Conservation (phyloP, 2,888 invertebrate species). For the Ethmia dodecea region DNA sequence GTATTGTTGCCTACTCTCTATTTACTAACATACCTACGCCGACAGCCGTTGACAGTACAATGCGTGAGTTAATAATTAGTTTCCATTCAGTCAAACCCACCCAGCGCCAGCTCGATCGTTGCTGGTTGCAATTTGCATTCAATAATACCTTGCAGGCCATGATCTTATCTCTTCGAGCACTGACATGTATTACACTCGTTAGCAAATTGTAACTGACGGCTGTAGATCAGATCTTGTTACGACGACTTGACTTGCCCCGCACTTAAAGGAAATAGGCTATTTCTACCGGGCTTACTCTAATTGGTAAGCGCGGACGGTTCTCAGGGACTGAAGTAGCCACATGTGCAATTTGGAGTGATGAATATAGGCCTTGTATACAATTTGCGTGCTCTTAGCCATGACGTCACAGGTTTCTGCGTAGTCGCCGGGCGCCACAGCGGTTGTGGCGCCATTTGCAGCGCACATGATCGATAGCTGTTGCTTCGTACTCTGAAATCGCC, state of each 20-base stretch:
- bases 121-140: constrained; percentile 58
- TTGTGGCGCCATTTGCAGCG: constrained; percentile 64
- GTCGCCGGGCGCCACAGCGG: constrained; percentile 44
- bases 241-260: constrained; percentile 24
- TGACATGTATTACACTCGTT: constrained; percentile 62
- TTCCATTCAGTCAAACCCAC: constrained; percentile 43
- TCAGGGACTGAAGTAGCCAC: constrained; percentile 14
- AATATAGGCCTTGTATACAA: constrained; percentile 1
- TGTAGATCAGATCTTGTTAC: constrained; percentile 50
- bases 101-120: constrained; percentile 31
- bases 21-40: constrained; percentile 26
- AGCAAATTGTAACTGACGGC: constrained; percentile 66
- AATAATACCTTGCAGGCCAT: constrained; percentile 49
- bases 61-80: constrained; percentile 57
- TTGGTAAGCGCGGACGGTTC: constrained; percentile 22
- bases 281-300: constrained; percentile 27
- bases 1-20: constrained; percentile 15
- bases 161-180: constrained; percentile 57
- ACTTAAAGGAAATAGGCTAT: constrained; percentile 31
- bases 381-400: constrained; percentile 21
- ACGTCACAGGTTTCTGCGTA: constrained; percentile 51
- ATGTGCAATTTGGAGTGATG: constrained; percentile 21
- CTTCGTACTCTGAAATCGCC: constrained; percentile 36
- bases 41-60: constrained; percentile 51
- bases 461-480: constrained; percentile 55